Evolutionary conservation across 2,113 vertebrate genomes (phyloP).

Genomic region (Mormyrus iriodes): DNA sequence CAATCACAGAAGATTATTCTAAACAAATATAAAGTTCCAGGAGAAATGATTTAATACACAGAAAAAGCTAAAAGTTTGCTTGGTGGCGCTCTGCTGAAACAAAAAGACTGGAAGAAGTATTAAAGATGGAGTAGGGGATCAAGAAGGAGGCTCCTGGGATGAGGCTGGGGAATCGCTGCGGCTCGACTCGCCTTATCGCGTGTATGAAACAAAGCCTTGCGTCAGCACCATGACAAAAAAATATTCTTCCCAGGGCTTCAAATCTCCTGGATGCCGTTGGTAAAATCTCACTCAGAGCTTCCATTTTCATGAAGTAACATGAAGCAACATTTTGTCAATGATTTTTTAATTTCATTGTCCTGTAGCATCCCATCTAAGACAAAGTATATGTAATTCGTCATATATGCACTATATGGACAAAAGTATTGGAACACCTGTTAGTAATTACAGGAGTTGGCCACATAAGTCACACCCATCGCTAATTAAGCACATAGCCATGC

Average conservation of each 20-base stretch:
- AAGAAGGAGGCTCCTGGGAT: not conserved
- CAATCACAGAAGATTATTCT: not conserved
- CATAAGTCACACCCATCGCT: not conserved
- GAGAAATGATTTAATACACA: not conserved
- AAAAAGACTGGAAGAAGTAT: not conserved
- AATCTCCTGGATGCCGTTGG: not conserved
- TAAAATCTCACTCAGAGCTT: not conserved
- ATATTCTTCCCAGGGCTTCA: not conserved
- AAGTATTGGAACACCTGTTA: not conserved
- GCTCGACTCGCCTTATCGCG: not conserved
- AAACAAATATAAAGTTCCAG: not conserved
- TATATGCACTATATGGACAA: not conserved
- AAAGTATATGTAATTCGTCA: not conserved
- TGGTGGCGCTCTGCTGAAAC: not conserved
- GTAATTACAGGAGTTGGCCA: too few relatives aligned
- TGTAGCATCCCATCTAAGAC: not conserved
- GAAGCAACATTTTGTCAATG: not conserved
- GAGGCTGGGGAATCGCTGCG: not conserved
- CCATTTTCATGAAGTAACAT: not conserved
- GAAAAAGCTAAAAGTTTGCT: not conserved
- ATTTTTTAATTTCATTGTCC: not conserved
- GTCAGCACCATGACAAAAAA: not conserved
- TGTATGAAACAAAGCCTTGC: not conserved
- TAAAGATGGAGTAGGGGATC: conserved; percentile 3
- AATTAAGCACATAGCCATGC: not conserved